phyloP scores from a whole-genome alignment of 2,113 vertebrate genomes.

The Daphoenositta chrysoptera region DNA sequence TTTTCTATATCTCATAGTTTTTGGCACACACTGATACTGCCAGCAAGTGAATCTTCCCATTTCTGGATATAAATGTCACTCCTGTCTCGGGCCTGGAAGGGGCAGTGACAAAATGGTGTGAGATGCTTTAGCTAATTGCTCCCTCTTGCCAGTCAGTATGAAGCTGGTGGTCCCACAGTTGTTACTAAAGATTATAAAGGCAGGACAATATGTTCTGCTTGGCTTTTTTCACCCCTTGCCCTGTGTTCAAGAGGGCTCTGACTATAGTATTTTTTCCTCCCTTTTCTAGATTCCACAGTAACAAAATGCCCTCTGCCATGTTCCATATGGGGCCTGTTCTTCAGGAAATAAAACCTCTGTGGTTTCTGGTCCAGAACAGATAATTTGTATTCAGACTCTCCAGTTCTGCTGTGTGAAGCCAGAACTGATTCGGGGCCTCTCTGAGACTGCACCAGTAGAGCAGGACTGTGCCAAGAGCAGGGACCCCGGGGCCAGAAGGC shows the following conservation, averaged over 20 bases:
- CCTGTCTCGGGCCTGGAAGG: neutral
- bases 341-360: neutral
- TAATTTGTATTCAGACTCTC: neutral
- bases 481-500: neutral
- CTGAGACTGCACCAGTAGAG: neutral
- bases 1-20: neutral
- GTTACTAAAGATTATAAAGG: neutral
- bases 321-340: neutral
- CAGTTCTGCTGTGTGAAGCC: neutral
- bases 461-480: neutral
- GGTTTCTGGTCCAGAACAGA: neutral
- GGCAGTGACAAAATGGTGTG: neutral
- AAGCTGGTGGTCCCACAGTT: neutral
- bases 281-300: neutral
- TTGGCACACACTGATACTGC: neutral
- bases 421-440: neutral
- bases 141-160: neutral
- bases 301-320: neutral
- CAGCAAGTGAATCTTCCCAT: neutral
- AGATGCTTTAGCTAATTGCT: neutral
- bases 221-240: neutral
- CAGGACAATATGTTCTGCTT: neutral
- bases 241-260: neutral
- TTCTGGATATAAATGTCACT: neutral
- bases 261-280: accelerated